phyloP scores from a whole-genome alignment of 2,113 vertebrate species.

The Calidris pygmaea region DNA sequence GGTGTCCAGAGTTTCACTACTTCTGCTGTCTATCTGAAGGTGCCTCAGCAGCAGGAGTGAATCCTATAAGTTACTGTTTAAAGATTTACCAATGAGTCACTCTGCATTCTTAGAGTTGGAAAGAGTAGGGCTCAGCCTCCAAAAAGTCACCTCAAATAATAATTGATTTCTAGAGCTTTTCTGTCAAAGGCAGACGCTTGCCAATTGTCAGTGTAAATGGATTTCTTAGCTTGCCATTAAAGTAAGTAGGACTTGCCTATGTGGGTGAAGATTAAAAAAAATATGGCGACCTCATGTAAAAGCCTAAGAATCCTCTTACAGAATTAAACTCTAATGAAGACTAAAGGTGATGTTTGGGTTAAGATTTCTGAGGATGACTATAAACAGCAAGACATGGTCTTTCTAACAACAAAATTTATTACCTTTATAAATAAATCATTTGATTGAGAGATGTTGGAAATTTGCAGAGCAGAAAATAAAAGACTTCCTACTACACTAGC shows the following conservation, averaged over 20 bases:
- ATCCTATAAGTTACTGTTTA: neutral
- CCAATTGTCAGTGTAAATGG: neutral
- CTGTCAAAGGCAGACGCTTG: neutral
- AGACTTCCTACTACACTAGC: neutral
- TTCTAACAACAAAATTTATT: neutral
- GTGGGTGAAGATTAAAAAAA: neutral
- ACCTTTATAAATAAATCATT: neutral
- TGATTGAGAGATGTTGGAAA: rapidly evolving
- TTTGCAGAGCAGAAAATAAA: neutral
- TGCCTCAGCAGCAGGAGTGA: neutral
- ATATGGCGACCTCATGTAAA: neutral
- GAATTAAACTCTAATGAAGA: neutral
- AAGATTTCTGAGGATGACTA: neutral
- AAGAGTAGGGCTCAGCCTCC: neutral
- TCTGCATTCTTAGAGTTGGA: neutral
- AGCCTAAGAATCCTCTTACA: neutral
- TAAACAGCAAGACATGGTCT: neutral
- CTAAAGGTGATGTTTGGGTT: neutral
- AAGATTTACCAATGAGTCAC: neutral
- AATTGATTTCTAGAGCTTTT: neutral
- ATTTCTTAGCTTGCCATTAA: neutral
- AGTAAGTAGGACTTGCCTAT: neutral
- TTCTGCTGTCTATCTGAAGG: neutral
- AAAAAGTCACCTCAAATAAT: neutral
- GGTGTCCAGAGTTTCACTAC: rapidly evolving